phyloP scores from a whole-genome alignment of 1,140 invertebrate genomes.

The Brachionus paranguensis region DNA sequence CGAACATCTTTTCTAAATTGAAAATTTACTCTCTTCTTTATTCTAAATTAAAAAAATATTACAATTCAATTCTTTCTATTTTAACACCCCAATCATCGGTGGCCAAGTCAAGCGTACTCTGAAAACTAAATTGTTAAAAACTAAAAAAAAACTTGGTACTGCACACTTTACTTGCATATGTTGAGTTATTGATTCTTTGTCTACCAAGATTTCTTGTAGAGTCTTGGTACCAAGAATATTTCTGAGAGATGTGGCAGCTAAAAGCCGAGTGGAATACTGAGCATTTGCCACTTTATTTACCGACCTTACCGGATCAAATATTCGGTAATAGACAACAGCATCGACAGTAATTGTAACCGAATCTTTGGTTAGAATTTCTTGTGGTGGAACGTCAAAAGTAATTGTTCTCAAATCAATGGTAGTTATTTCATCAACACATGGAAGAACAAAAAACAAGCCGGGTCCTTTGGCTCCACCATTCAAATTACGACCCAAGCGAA shows the following conservation, averaged over 20 bases:
- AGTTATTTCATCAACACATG: slow-evolving; percentile 40
- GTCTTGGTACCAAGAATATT: slow-evolving; percentile 42
- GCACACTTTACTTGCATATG: not conserved
- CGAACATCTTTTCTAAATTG: slow-evolving; percentile 44
- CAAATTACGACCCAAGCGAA: slow-evolving; percentile 18
- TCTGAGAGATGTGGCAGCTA: slow-evolving; percentile 41
- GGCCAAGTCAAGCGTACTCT: slow-evolving; percentile 14
- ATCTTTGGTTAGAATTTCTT: slow-evolving; percentile 43
- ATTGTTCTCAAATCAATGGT: slow-evolving; percentile 42
- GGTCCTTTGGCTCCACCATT: slow-evolving; percentile 38
- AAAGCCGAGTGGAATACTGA: slow-evolving; percentile 38
- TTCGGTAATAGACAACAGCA: slow-evolving; percentile 37
- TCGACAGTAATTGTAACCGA: slow-evolving; percentile 41
- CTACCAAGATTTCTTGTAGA: slow-evolving; percentile 41
- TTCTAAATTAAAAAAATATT: not conserved
- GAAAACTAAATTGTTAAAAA: not conserved
- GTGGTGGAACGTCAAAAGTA: slow-evolving; percentile 42
- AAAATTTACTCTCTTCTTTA: not conserved
- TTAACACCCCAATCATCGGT: slow-evolving; percentile 40
- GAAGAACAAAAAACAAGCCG: slow-evolving; percentile 42
- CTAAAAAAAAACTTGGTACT: not conserved
- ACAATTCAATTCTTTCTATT: slow-evolving; percentile 39
- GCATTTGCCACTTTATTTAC: slow-evolving; percentile 42
- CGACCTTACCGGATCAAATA: not conserved
- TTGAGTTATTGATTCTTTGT: slow-evolving; percentile 39